phyloP scores from a whole-genome alignment of 2,888 invertebrate genomes.

The Epistrophe eligans region DNA sequence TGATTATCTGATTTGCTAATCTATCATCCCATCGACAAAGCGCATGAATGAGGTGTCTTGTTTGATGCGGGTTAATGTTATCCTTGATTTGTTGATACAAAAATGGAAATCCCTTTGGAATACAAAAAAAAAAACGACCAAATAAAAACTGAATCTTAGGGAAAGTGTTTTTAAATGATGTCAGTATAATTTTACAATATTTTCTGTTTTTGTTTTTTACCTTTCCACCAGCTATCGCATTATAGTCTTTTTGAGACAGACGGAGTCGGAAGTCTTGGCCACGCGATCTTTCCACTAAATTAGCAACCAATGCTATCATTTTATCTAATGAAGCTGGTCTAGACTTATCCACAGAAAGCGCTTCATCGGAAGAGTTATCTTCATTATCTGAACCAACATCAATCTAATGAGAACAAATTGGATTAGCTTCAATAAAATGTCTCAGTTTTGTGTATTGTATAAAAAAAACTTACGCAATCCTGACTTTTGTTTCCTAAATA shows the following conservation, averaged over 20 bases:
- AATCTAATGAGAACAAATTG: conserved; percentile 78
- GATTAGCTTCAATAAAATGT: neutral
- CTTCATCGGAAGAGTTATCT: conserved; percentile 85
- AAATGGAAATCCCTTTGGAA: conserved; percentile 93
- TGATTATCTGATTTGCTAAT: conserved; percentile 93
- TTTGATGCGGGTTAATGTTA: conserved; percentile 95
- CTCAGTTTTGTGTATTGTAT: conserved; percentile 52
- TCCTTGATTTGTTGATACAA: conserved; percentile 97
- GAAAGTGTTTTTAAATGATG: neutral
- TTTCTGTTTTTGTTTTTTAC: conserved; percentile 83
- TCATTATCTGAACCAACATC: conserved; percentile 84
- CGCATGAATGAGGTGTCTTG: conserved; percentile 95
- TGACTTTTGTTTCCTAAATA: conserved; percentile 93
- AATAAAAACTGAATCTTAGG: neutral
- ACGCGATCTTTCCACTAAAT: conserved; percentile 94
- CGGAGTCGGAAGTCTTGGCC: conserved; percentile 90
- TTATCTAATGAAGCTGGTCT: conserved; percentile 96
- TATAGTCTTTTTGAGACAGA: conserved; percentile 91
- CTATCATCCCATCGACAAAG: conserved; percentile 96
- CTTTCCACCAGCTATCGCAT: conserved; percentile 94
- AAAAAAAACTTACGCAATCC: conserved; percentile 86
- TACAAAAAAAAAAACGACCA: conserved; percentile 34
- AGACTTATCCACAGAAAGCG: conserved; percentile 87
- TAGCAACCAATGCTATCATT: conserved; percentile 96
- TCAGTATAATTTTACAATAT: neutral